Percentiles rank a stretch among this genome's conserved stretches.
phyloP scores from a whole-genome alignment of 2,888 invertebrate species.

The Drosophila ochracea region DNA sequence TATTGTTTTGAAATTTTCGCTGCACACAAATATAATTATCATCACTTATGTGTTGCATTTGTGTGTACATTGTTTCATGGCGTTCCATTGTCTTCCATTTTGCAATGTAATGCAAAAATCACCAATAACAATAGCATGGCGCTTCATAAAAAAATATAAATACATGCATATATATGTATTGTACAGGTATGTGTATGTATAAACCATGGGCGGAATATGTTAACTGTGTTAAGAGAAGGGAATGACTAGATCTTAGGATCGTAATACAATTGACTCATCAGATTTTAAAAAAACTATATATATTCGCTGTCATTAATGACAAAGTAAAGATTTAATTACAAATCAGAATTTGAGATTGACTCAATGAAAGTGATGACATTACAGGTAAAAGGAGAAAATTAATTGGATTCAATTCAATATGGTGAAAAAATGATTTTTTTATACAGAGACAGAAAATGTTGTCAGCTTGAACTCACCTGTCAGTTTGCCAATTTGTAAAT shows the following conservation, averaged over 20 bases:
- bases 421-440: neutral
- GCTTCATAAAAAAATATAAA: neutral
- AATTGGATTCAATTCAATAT: neutral
- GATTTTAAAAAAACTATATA: neutral
- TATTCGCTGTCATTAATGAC: neutral
- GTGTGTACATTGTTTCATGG: slow-evolving; percentile 52
- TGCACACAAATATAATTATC: slow-evolving; percentile 66
- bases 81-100: slow-evolving; percentile 69
- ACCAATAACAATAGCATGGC: slow-evolving; percentile 37
- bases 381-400: neutral
- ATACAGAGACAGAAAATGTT: neutral
- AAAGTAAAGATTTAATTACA: neutral
- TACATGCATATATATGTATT: slow-evolving; percentile 29
- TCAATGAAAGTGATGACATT: neutral
- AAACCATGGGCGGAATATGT: slow-evolving; percentile 56
- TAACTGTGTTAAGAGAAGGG: slow-evolving; percentile 20
- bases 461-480: neutral
- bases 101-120: slow-evolving; percentile 68
- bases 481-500: neutral
- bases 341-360: neutral
- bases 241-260: slow-evolving; percentile 11
- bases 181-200: slow-evolving; percentile 22
- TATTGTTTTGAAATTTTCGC: slow-evolving; percentile 60
- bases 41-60: slow-evolving; percentile 40
- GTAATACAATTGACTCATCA: slow-evolving; percentile 4